Percentiles rank a stretch among this genome's conserved stretches.
phyloP scores from a whole-genome alignment of 2,797 vertebrate species.

The Sibirionetta formosa region DNA sequence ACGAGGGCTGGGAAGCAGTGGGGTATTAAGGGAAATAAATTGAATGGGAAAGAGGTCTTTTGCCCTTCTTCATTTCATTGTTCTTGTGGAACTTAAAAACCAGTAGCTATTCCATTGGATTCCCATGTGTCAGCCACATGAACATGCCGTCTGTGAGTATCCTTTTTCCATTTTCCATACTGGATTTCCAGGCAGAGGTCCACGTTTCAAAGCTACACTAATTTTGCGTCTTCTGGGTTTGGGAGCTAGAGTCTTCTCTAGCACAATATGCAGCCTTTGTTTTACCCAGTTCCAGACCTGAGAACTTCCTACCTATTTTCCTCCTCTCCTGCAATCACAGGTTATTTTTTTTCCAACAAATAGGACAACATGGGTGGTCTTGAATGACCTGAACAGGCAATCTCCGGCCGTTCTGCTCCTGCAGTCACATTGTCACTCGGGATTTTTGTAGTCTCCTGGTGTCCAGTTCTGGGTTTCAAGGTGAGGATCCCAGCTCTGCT shows the following conservation, averaged over 20 bases:
- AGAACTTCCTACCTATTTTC: not conserved
- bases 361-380: not conserved
- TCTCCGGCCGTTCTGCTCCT: not conserved
- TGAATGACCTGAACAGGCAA: accelerated
- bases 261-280: not conserved
- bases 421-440: not conserved
- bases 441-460: not conserved
- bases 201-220: not conserved
- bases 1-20: not conserved
- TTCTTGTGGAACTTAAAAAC: not conserved
- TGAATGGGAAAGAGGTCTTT: not conserved
- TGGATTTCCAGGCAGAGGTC: conserved; percentile 22
- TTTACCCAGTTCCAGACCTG: not conserved
- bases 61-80: not conserved
- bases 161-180: not conserved
- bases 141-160: not conserved
- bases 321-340: not conserved
- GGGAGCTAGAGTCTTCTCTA: not conserved
- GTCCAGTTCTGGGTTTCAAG: not conserved
- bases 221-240: not conserved
- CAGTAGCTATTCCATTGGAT: conserved; percentile 29
- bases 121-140: conserved; percentile 52
- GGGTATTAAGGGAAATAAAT: not conserved
- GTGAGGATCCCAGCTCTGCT: not conserved
- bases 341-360: not conserved